Percentiles rank a stretch among this genome's conserved stretches.
phyloP scores from a whole-genome alignment of 2,888 invertebrate species.

The Xestobium rufovillosum region DNA sequence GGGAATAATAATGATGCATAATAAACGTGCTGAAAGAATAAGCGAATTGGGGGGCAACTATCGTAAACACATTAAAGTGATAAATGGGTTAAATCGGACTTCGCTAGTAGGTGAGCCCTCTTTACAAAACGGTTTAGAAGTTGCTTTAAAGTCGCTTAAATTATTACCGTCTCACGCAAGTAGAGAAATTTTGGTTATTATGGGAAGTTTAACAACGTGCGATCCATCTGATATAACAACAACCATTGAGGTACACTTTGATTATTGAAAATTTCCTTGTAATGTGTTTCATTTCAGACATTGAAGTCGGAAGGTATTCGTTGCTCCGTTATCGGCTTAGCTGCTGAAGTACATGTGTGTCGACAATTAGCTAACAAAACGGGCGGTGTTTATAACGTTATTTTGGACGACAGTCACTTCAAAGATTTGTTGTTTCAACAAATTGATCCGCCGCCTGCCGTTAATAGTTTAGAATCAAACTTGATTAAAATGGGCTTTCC shows the following conservation, averaged over 20 bases:
- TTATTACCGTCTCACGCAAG: conserved; percentile 92
- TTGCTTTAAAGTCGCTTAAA: conserved; percentile 76
- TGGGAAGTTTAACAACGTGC: conserved; percentile 93
- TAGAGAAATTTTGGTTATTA: conserved; percentile 83
- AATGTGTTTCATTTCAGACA: conserved; percentile 42
- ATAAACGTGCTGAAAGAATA: conserved; percentile 89
- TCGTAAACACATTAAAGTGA: conserved; percentile 68
- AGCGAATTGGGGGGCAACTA: conserved; percentile 85
- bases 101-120: conserved; percentile 87
- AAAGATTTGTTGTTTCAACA: conserved; percentile 58
- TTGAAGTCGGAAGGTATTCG: conserved; percentile 77
- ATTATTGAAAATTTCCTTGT: conserved; percentile 5
- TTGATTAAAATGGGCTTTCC: conserved; percentile 97
- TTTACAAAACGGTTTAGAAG: conserved; percentile 87
- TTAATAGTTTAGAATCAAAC: conserved; percentile 63
- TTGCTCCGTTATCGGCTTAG: conserved; percentile 90
- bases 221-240: conserved; percentile 88
- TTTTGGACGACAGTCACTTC: conserved; percentile 75
- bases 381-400: conserved; percentile 78
- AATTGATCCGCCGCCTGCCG: conserved; percentile 65
- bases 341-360: conserved; percentile 92
- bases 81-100: conserved; percentile 57
- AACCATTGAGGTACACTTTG: conserved; percentile 62
- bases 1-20: conserved; percentile 83
- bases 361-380: conserved; percentile 80